Conservation (phyloP, 2,888 invertebrate species). For the Agrotis clavis region DNA sequence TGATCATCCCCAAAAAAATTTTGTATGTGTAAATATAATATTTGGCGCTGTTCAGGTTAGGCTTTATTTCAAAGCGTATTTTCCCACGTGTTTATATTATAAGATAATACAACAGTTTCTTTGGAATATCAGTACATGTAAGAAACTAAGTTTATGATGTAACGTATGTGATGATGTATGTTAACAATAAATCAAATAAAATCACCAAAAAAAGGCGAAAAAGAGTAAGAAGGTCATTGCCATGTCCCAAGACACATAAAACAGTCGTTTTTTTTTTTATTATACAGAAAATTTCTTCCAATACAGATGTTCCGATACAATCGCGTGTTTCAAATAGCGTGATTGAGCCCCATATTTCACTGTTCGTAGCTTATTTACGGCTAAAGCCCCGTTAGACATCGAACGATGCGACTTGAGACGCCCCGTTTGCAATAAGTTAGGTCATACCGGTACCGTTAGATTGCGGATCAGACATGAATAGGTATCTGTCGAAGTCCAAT, state of each 20-base stretch:
- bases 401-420: neutral
- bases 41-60: no score
- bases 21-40: no score
- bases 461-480: no score
- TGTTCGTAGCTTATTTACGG: slow-evolving; percentile 36
- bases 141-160: no score
- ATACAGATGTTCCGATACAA: slow-evolving; percentile 12
- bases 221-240: neutral
- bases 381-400: neutral
- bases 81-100: no score
- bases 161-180: no score
- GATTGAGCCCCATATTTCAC: slow-evolving; percentile 29
- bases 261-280: neutral
- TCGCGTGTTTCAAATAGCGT: slow-evolving; percentile 47
- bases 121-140: no score
- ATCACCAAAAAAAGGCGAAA: neutral
- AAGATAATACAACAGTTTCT: no score
- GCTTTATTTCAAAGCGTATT: no score
- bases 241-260: neutral
- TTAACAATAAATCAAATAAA: no score
- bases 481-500: no score
- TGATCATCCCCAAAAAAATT: no score
- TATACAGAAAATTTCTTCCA: neutral
- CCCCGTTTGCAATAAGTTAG: neutral
- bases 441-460: neutral